phyloP scores from a whole-genome alignment of 2,797 vertebrate species.

The Channallabes apus region DNA sequence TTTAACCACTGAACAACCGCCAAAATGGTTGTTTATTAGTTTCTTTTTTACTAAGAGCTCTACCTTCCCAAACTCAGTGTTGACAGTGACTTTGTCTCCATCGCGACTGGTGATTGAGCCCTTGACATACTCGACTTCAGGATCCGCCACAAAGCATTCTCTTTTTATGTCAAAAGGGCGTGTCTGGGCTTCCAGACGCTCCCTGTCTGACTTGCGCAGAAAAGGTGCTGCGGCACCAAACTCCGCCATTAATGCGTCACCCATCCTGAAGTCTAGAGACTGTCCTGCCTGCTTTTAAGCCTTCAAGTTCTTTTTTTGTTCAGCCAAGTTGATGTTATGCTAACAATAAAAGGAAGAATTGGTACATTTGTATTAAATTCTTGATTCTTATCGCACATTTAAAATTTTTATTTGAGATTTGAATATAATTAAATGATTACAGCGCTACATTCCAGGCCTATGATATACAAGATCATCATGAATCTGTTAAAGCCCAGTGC shows the following conservation, averaged over 20 bases:
- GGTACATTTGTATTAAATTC: neutral
- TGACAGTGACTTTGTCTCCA: conserved; percentile 76
- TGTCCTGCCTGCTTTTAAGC: neutral
- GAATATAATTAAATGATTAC: neutral
- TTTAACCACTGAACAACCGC: neutral
- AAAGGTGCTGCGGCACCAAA: conserved; percentile 75
- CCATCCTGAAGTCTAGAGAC: conserved; percentile 56
- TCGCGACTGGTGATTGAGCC: conserved; percentile 73
- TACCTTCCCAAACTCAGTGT: conserved; percentile 75
- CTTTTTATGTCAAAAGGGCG: conserved; percentile 80
- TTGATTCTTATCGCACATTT: neutral
- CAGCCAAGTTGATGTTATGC: conserved; percentile 31
- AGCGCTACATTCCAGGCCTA: neutral
- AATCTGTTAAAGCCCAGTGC: neutral
- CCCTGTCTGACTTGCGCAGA: conserved; percentile 77
- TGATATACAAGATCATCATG: neutral
- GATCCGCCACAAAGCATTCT: conserved; percentile 77
- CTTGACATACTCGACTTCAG: conserved; percentile 77
- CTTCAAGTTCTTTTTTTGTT: neutral
- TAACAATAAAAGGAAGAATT: conserved; percentile 21
- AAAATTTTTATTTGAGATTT: neutral
- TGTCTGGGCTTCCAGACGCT: conserved; percentile 76
- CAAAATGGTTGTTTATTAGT: neutral
- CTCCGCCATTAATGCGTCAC: conserved; percentile 66
- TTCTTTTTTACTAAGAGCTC: neutral